These are phyloP conservation scores for Dreissena rostriformis DNA, from an alignment of 1,140 invertebrate species.

Conservation along the genomic window DNA sequence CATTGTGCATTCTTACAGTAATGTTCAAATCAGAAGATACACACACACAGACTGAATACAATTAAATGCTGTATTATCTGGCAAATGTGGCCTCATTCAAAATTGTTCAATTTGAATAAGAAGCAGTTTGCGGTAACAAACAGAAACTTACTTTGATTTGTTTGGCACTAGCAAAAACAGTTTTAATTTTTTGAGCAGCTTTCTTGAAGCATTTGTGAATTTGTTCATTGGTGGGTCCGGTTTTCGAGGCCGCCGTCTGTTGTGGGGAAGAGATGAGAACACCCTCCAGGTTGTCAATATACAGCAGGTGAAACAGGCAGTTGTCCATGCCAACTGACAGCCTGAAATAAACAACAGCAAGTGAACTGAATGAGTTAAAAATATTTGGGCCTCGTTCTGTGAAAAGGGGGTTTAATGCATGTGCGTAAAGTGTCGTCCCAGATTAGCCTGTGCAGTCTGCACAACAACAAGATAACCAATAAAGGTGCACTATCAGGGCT, in stretches of 20 bases:
- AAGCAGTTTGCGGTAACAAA: not conserved
- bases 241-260: conserved; percentile 2
- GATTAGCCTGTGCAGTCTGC: too few relatives aligned
- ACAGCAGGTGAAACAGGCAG: conserved; percentile 78
- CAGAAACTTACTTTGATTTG: conserved; percentile 68
- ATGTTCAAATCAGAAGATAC: too few relatives aligned
- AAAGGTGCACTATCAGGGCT: not conserved
- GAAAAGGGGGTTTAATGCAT: too few relatives aligned
- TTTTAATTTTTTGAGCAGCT: conserved; percentile 71
- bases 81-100: too few relatives aligned
- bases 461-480: not conserved
- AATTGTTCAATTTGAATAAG: too few relatives aligned
- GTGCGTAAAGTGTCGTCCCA: too few relatives aligned
- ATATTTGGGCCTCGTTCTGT: too few relatives aligned
- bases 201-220: conserved; percentile 77
- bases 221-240: conserved; percentile 55
- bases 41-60: too few relatives aligned
- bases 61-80: too few relatives aligned
- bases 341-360: conserved; percentile 62
- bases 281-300: conserved; percentile 78
- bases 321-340: conserved; percentile 75
- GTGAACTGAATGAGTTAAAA: not conserved
- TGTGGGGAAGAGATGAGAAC: conserved; percentile 72
- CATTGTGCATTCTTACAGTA: too few relatives aligned
- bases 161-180: conserved; percentile 74